Evolutionary conservation across 2,797 vertebrate genomes (phyloP).

Genomic region (Helostoma temminkii): DNA sequence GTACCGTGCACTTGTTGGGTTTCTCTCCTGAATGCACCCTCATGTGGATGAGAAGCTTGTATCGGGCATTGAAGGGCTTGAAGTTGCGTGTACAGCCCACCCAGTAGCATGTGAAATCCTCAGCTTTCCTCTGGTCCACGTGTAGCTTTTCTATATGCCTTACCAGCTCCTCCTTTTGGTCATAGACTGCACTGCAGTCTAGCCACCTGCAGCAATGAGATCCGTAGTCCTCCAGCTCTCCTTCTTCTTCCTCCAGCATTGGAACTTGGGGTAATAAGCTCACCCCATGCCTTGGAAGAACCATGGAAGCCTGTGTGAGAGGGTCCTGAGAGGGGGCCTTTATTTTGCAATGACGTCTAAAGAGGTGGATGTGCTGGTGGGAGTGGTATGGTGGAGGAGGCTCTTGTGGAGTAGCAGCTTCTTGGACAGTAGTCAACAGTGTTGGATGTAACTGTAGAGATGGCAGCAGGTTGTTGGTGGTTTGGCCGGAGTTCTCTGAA

Average conservation of each 20-base stretch:
- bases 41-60: slow-evolving; percentile 99
- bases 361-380: slow-evolving; percentile 84
- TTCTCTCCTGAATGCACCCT: slow-evolving; percentile 98
- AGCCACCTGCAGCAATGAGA: slow-evolving; percentile 91
- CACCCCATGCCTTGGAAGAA: slow-evolving; percentile 64
- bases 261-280: slow-evolving; percentile 74
- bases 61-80: slow-evolving; percentile 97
- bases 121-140: slow-evolving; percentile 95
- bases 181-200: slow-evolving; percentile 89
- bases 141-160: slow-evolving; percentile 96
- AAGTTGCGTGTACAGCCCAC: slow-evolving; percentile 91
- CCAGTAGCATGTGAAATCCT: slow-evolving; percentile 98
- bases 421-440: slow-evolving; percentile 57
- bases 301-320: slow-evolving; percentile 30
- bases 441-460: slow-evolving; percentile 62
- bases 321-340: slow-evolving; percentile 48
- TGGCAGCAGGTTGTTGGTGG: slow-evolving; percentile 71
- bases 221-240: slow-evolving; percentile 85
- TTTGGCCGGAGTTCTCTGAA: slow-evolving; percentile 75
- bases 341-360: slow-evolving; percentile 58
- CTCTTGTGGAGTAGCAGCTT: slow-evolving; percentile 79
- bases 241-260: slow-evolving; percentile 88
- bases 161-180: slow-evolving; percentile 94
- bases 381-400: slow-evolving; percentile 93
- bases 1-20: slow-evolving; percentile 97